Base-by-base conservation (phyloP, 2,888 invertebrate genomes). In the Pomacea canaliculata region DNA sequence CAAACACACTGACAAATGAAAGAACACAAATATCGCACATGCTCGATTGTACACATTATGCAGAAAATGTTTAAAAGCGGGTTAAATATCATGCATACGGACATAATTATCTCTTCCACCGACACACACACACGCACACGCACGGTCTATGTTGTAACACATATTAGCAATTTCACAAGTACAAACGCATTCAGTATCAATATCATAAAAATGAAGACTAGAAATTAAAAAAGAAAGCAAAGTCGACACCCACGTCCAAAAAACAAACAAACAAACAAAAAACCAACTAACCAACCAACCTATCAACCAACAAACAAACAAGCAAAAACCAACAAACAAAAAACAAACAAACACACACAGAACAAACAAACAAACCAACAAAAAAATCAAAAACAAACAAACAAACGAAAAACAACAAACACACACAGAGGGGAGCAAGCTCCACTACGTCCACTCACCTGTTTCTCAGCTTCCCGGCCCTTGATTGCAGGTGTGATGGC, bases 401-500 rank as follows among this genome's bases (percentile, higher is more conserved):
- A 49, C n/a, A 59, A 70, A 49, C n/a, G n/a, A n/a, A n/a, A n/a
- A n/a, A n/a, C n/a, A n/a, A 59, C 70, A 56, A 59, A 70, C 70
- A 56, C 70, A 59, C 56, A 59, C n/a, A 70, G 23, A 70, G 23
- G 27, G 56, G 49, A 27, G 49, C 37, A 60, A 23, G 27, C 19
- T 46, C 3, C 16, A 18, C 18, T 3, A 48, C 37, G 27, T 9
- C 19, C 13, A 68, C 84, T 80, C 78, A 90, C 89, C 88, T 88
- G 88, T 83, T 90, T 90, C 59, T 90, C 90, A 9, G 83, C 83
- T 56, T 88, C 89, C 77, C 87, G 86, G 37, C 87, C 87, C 69
- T 86, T 87, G 12, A 83, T 79, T 10, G 83, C 81, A 19, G 88
- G 87, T 9, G 87, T 87, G 71, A 91, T 83, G 49, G 89, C 83